Base-by-base conservation (phyloP, 2,888 invertebrate species). In the Anodontia alba region DNA sequence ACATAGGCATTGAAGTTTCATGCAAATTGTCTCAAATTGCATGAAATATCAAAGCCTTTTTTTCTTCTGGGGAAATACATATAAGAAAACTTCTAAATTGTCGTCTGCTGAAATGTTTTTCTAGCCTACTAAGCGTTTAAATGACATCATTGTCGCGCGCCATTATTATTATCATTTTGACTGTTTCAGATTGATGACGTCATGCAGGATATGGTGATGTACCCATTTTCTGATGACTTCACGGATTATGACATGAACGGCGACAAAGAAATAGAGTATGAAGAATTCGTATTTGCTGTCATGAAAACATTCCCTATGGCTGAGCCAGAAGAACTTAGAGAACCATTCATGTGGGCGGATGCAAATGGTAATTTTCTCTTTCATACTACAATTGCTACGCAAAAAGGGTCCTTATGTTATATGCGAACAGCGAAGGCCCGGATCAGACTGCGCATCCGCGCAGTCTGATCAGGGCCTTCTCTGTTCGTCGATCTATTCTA, bases 181-280 rank as follows among this genome's bases (percentile, higher is more conserved):
- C 12, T 38, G 12, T 42, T 68, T 33, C 42, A 68, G 38, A 8
- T 31, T 10, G 33, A 70, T 31, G 43, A 49, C 33, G 31, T 2
- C 38, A 73, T 36, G 38, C 33, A 57, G 23, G 29, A n/a, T 23
- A 54, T 73, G 33, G 26, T 78, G 3, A 23, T 84, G 36, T n/a
- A 81, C 15, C 78, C 84, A 17, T 84, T 84, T 68, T 81, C 84
- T 1, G 84, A 84, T 67, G 76, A 77, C 23, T 78, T 84, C 12
- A 71, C 62, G 20, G 80, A 84, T 68, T 84, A 78, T 66, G 84
- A 84, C 68, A 43, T 68, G 26, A 78, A 80, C 33, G 43, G 29
- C 31, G 81, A 81, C 42, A 81, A 79, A 42, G 68, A 46, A 12
- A 71, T 84, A 15, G 69, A 78, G 0, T 81, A 76, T 33, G 74